phyloP scores from a whole-genome alignment of 1,140 invertebrate species.

The Brachystomella parvula region DNA sequence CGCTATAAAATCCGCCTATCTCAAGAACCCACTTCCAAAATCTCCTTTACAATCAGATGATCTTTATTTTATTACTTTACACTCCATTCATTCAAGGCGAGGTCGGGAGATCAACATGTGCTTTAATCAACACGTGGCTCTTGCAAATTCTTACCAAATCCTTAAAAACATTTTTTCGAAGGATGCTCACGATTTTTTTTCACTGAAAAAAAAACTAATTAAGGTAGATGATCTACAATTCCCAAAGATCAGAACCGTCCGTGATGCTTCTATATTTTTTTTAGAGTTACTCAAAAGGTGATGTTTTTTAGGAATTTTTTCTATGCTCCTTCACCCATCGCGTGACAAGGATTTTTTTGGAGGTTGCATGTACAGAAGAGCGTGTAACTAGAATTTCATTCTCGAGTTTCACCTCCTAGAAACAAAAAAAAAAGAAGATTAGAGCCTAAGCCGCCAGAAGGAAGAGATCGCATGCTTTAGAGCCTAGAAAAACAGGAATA shows the following conservation, averaged over 20 bases:
- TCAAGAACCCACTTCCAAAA: slow-evolving; percentile 1
- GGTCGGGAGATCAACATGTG: background rate
- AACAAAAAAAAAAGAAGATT: background rate
- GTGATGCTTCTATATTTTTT: background rate
- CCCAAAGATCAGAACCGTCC: background rate
- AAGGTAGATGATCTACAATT: background rate
- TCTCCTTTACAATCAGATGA: slow-evolving; percentile 3
- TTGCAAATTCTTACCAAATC: background rate
- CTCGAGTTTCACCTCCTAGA: slow-evolving; percentile 8
- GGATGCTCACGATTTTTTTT: too few species aligned
- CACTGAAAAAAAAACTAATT: background rate
- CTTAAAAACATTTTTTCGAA: too few species aligned
- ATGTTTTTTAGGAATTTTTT: background rate
- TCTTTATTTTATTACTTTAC: slow-evolving; percentile 7
- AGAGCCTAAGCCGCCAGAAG: background rate
- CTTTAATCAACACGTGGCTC: background rate
- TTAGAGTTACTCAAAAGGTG: background rate
- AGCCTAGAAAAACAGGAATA: background rate
- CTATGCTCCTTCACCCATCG: too few species aligned
- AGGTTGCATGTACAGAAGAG: background rate
- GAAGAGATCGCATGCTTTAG: slow-evolving; percentile 9
- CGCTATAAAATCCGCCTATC: too few species aligned
- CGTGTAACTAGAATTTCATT: slow-evolving; percentile 1
- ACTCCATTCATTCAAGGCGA: slow-evolving; percentile 4
- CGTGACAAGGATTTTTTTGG: background rate